phyloP scores from a whole-genome alignment of 1,140 invertebrate species.

The Parasteatoda tepidariorum region DNA sequence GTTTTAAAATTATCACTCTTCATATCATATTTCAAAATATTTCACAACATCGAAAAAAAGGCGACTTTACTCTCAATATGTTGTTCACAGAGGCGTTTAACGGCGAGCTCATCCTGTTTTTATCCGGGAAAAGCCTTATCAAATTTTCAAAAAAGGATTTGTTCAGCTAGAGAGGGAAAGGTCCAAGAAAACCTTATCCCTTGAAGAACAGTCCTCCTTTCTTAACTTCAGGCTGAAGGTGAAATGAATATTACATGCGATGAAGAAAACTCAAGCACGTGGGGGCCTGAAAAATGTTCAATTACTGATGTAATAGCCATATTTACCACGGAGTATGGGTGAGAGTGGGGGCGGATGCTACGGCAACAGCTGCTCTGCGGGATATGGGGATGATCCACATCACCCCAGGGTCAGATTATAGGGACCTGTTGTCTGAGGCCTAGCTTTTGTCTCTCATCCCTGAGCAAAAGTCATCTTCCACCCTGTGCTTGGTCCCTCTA shows the following conservation, averaged over 20 bases:
- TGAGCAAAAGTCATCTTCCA: constrained; percentile 37
- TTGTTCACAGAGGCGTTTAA: no score
- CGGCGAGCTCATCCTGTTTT: constrained; percentile 17
- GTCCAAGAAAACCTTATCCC: constrained; percentile 17
- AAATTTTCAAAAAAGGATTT: constrained; percentile 25
- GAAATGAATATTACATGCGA: constrained; percentile 50
- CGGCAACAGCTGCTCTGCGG: constrained; percentile 49
- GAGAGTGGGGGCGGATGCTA: constrained; percentile 24
- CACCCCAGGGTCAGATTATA: constrained; percentile 57
- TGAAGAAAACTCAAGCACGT: constrained; percentile 40
- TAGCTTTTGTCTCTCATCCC: constrained; percentile 30
- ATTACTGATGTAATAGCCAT: constrained; percentile 60
- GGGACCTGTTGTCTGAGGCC: constrained; percentile 50
- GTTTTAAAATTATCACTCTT: no score
- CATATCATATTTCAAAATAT: no score
- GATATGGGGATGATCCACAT: constrained; percentile 34
- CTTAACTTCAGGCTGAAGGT: constrained; percentile 11
- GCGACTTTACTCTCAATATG: no score
- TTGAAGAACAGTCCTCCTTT: constrained; percentile 18
- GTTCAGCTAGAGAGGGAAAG: background rate
- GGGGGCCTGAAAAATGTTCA: constrained; percentile 57
- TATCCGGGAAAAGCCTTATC: background rate
- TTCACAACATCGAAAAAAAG: no score
- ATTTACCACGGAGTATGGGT: constrained; percentile 45
- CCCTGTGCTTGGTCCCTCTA: background rate